Conservation (phyloP, 92 coral and sea anemone species). For the Blastomussa wellsi region DNA sequence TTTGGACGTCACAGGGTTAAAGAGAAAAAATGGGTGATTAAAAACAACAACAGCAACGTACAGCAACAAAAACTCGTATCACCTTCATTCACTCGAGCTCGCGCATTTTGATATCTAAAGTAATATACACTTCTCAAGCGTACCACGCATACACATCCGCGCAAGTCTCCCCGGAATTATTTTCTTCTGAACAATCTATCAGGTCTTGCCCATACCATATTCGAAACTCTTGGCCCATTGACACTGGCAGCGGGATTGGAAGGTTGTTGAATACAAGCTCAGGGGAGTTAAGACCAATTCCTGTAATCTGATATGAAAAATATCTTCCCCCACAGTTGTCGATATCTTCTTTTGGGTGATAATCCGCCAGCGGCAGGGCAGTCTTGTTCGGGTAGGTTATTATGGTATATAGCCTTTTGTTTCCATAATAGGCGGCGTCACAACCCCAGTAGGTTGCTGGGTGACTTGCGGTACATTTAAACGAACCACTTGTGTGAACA, state of each 20-base stretch:
- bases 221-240: neutral
- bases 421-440: too few relatives aligned
- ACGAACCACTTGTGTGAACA: too few relatives aligned
- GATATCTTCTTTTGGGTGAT: neutral
- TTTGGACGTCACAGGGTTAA: too few relatives aligned
- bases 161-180: neutral
- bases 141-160: constrained; percentile 10
- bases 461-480: too few relatives aligned
- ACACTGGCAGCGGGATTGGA: neutral
- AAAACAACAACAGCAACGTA: too few relatives aligned
- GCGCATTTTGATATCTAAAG: too few relatives aligned
- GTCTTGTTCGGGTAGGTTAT: too few relatives aligned
- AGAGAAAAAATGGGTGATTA: too few relatives aligned
- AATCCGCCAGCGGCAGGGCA: neutral
- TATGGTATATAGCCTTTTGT: too few relatives aligned
- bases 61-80: too few relatives aligned
- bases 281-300: neutral
- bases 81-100: too few relatives aligned
- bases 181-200: neutral
- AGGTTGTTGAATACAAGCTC: neutral
- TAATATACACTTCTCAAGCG: neutral
- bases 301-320: neutral
- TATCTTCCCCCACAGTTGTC: neutral
- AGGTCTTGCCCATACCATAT: constrained; percentile 25
- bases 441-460: too few relatives aligned